A percentile compares a stretch with the other conserved stretches of the same genome.
Evolutionary conservation across 2,113 vertebrate genomes (phyloP).

Genomic region (Atrichornis clamosus): DNA sequence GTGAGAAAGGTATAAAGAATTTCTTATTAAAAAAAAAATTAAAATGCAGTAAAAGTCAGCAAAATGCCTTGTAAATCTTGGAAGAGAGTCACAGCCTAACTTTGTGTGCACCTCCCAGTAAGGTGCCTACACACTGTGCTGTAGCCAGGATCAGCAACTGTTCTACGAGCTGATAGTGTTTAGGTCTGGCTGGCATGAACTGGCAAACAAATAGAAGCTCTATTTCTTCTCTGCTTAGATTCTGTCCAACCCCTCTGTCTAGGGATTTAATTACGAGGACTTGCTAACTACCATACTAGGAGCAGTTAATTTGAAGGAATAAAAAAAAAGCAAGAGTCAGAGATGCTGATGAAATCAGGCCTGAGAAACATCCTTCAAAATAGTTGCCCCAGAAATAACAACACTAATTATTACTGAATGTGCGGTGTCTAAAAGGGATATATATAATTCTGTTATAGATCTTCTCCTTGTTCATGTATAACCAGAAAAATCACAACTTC

Average conservation of each 20-base stretch:
- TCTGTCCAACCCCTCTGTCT: background rate
- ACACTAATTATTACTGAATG: background rate
- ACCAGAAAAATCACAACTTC: background rate
- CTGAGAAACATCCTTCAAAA: background rate
- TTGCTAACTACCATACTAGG: background rate
- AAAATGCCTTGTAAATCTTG: background rate
- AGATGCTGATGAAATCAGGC: background rate
- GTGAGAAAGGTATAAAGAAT: constrained; percentile 72
- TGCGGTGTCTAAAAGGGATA: background rate
- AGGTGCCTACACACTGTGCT: background rate
- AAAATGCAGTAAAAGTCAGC: background rate
- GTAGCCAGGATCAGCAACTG: background rate
- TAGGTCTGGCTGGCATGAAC: background rate
- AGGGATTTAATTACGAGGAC: background rate
- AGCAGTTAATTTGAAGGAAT: background rate
- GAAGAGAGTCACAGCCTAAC: background rate
- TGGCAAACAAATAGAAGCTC: background rate
- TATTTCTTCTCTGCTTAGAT: background rate
- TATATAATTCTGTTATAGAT: background rate
- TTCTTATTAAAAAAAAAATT: background rate
- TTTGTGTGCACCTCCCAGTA: background rate
- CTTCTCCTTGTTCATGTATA: background rate
- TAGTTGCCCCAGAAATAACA: background rate
- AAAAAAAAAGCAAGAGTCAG: background rate
- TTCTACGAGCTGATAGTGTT: background rate